Evolutionary conservation across 2,113 vertebrate genomes (phyloP).

Genomic region (Tyto alba): DNA sequence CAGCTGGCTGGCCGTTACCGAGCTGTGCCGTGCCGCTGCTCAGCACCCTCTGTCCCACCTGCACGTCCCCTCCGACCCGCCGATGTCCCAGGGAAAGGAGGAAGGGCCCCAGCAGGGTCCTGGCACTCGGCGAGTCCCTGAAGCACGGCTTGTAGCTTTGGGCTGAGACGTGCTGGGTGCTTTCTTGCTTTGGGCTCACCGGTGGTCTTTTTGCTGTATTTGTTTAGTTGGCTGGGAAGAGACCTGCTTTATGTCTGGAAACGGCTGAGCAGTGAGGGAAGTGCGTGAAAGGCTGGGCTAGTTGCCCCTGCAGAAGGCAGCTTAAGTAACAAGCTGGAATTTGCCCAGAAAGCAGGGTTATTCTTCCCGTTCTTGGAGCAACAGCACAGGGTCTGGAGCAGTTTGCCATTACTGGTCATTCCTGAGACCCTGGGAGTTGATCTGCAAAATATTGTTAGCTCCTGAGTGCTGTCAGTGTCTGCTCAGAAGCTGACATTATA

Average conservation of each 20-base stretch:
- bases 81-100: neutral
- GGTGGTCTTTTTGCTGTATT: neutral
- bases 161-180: neutral
- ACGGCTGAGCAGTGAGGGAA: neutral
- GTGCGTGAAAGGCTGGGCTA: neutral
- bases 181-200: neutral
- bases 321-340: neutral
- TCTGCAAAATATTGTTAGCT: neutral
- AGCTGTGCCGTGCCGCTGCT: neutral
- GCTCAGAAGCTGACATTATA: neutral
- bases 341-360: neutral
- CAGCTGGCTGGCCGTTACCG: neutral
- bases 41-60: neutral
- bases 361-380: neutral
- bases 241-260: neutral
- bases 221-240: neutral
- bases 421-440: neutral
- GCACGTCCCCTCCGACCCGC: rapidly evolving
- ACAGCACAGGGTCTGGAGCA: neutral
- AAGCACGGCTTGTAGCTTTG: neutral
- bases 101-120: neutral
- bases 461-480: neutral
- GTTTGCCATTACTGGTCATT: neutral
- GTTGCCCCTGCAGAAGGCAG: neutral
- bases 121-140: rapidly evolving